Conservation (phyloP, 2,888 invertebrate species). For the Cryptus armator region DNA sequence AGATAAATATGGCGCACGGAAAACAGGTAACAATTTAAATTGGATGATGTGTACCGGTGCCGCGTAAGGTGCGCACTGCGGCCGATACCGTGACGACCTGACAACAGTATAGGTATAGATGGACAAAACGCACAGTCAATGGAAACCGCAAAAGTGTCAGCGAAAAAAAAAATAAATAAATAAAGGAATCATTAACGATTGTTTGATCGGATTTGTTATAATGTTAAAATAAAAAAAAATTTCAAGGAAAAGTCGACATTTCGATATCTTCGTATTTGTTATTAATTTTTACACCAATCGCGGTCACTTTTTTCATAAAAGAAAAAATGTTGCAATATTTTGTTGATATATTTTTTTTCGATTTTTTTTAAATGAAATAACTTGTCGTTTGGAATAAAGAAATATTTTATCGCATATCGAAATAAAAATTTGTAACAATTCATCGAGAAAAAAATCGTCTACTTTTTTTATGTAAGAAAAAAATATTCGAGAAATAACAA, state of each 20-base stretch:
- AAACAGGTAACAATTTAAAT: constrained; percentile 65
- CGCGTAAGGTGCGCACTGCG: constrained; percentile 31
- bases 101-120: not conserved
- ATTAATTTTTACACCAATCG: too few species aligned
- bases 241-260: not conserved
- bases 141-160: constrained; percentile 61
- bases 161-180: not conserved
- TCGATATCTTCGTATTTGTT: too few species aligned
- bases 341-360: too few species aligned
- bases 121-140: not conserved
- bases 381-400: too few species aligned
- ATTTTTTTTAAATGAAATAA: too few species aligned
- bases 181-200: not conserved
- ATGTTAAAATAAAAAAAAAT: not conserved
- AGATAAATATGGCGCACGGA: constrained; percentile 54
- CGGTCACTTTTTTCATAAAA: too few species aligned
- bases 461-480: too few species aligned
- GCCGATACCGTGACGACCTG: constrained; percentile 41
- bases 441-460: too few species aligned
- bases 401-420: too few species aligned
- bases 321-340: too few species aligned
- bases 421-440: too few species aligned
- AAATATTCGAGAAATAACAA: too few species aligned
- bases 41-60: constrained; percentile 61
- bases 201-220: not conserved